Percentiles rank a stretch among this genome's conserved stretches.
phyloP scores from a whole-genome alignment of 2,113 vertebrate species.

The Speoplatyrhinus poulsoni region DNA sequence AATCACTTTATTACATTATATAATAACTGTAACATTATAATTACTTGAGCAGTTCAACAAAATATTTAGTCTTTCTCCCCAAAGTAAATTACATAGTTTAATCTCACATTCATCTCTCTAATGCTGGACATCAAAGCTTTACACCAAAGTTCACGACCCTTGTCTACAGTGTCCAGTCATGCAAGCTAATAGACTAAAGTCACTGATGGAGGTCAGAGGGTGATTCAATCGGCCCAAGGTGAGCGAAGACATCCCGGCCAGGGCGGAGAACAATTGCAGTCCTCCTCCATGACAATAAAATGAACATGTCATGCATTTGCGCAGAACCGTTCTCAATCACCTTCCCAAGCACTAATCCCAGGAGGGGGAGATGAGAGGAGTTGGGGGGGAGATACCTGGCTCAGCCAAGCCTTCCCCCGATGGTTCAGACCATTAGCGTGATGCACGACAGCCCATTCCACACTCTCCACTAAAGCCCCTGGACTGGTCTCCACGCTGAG shows the following conservation, averaged over 20 bases:
- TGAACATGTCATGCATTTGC: constrained; percentile 64
- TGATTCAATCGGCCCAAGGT: constrained; percentile 28
- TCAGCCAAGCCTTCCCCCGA: constrained; percentile 50
- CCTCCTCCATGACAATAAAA: no score
- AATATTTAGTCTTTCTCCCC: not conserved
- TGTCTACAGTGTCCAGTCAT: not conserved
- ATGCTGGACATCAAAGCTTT: not conserved
- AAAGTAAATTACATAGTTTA: not conserved
- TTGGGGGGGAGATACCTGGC: constrained; percentile 32
- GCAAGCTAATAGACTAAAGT: not conserved
- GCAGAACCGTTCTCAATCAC: constrained; percentile 60
- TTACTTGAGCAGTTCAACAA: no score
- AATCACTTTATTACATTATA: no score
- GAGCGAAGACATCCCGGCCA: constrained; percentile 38
- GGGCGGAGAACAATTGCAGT: no score
- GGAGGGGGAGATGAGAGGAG: not conserved
- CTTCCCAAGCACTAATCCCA: constrained; percentile 53
- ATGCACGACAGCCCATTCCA: constrained; percentile 63
- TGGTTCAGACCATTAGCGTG: constrained; percentile 64
- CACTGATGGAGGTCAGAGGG: constrained; percentile 14
- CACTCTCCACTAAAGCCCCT: constrained; percentile 49
- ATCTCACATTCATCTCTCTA: not conserved
- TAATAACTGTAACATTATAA: no score
- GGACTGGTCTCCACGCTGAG: not conserved
- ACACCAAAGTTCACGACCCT: not conserved